A percentile compares a stretch with the other conserved stretches of the same genome.
These are phyloP conservation scores for Aphodius sticticus DNA, from an alignment of 2,888 invertebrate species.

Conservation along the genomic window DNA sequence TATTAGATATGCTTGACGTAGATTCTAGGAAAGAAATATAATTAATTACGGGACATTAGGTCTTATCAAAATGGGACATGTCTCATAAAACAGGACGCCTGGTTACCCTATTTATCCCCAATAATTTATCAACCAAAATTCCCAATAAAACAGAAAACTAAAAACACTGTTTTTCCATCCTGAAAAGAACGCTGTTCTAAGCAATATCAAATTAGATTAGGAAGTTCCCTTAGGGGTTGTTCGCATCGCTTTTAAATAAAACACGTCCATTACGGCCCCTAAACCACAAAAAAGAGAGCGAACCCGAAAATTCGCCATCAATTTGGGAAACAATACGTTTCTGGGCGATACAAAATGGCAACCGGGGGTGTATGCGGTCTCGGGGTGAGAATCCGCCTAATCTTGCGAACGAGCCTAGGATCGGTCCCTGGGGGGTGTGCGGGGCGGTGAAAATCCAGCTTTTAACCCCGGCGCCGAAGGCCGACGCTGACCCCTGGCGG, in stretches of 20 bases:
- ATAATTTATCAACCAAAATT: too few relatives aligned
- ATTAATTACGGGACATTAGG: too few relatives aligned
- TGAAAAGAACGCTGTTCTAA: not conserved
- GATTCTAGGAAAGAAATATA: too few relatives aligned
- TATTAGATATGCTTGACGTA: too few relatives aligned
- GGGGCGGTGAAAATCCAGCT: not conserved
- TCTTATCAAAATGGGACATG: too few relatives aligned
- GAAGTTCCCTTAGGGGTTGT: not conserved
- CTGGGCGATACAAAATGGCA: not conserved
- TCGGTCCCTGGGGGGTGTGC: not conserved
- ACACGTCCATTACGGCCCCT: not conserved
- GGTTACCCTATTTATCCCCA: too few relatives aligned
- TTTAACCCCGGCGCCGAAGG: not conserved
- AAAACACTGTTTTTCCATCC: not conserved
- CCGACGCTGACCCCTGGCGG: not conserved
- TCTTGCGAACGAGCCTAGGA: not conserved
- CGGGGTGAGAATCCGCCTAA: not conserved
- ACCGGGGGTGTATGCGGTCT: not conserved
- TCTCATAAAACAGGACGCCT: too few relatives aligned
- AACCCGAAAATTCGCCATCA: constrained; percentile 4
- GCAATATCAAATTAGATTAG: not conserved
- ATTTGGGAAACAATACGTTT: not conserved
- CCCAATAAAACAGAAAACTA: too few relatives aligned
- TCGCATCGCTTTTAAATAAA: not conserved
- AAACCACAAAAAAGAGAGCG: not conserved